A percentile compares a stretch with the other conserved stretches of the same genome.
Evolutionary conservation across 2,797 vertebrate species (phyloP).

Genomic region (Tragelaphus oryx): DNA sequence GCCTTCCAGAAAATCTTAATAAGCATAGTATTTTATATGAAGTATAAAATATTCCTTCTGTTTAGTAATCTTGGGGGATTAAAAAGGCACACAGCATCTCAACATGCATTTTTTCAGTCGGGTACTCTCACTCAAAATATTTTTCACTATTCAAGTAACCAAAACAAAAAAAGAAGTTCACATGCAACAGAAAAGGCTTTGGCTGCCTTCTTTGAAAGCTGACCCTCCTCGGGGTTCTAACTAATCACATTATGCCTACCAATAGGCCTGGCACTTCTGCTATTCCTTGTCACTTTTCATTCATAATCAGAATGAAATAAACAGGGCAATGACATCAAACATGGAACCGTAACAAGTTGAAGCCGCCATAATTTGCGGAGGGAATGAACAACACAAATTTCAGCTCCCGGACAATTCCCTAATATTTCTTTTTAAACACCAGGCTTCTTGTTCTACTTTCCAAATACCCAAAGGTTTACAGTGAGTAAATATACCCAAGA

Average conservation of each 20-base stretch:
- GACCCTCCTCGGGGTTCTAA: not conserved
- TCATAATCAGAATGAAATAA: conserved; percentile 32
- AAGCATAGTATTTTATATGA: not conserved
- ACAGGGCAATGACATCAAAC: not conserved
- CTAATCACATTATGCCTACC: not conserved
- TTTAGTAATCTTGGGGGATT: not conserved
- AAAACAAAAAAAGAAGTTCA: not conserved
- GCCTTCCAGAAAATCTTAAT: not conserved
- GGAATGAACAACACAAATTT: not conserved
- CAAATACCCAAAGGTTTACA: not conserved
- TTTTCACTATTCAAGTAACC: not conserved
- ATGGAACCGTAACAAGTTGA: not conserved
- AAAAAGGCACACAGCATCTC: not conserved
- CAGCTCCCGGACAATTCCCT: not conserved
- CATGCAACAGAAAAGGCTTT: not conserved
- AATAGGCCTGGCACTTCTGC: not conserved
- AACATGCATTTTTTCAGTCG: not conserved
- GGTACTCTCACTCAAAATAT: not conserved
- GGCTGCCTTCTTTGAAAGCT: not conserved
- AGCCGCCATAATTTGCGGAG: not conserved
- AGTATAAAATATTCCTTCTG: not conserved
- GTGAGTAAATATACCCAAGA: no score
- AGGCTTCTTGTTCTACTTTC: not conserved
- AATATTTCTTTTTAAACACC: not conserved
- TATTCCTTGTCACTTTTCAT: not conserved